Conservation (phyloP, 2,888 invertebrate species). For the Caenorhabditis zanzibari region DNA sequence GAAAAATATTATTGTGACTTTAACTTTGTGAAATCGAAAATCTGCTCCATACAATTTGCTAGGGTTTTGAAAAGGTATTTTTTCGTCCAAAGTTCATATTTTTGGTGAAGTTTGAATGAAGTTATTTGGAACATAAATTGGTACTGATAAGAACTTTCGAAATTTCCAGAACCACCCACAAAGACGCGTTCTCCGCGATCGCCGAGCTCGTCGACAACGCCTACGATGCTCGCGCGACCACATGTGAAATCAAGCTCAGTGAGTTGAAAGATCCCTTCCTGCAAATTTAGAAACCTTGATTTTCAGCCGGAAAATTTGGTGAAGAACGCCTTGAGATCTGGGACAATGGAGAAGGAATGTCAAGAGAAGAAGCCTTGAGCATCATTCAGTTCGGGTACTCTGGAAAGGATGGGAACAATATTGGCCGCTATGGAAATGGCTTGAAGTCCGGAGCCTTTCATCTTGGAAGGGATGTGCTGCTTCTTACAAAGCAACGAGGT, state of each 20-base stretch:
- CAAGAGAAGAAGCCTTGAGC: constrained; percentile 84
- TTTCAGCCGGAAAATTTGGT: background rate
- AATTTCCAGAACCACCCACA: background rate
- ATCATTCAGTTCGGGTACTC: constrained; percentile 83
- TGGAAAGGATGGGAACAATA: constrained; percentile 77
- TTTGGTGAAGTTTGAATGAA: too few species aligned
- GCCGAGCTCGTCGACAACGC: constrained; percentile 1
- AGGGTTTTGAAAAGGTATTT: too few species aligned
- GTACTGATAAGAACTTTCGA: too few species aligned
- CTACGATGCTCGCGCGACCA: background rate
- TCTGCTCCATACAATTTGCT: too few species aligned
- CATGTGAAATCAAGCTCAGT: background rate
- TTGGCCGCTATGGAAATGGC: constrained; percentile 86
- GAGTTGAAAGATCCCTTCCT: too few species aligned
- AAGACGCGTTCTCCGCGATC: background rate
- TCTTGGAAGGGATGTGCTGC: constrained; percentile 85
- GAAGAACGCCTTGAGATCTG: constrained; percentile 74
- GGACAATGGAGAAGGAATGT: constrained; percentile 85
- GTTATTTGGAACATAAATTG: too few species aligned
- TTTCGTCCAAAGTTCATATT: too few species aligned
- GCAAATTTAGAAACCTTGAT: constrained; percentile 65
- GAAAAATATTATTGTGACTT: too few species aligned
- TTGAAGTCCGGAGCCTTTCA: constrained; percentile 85
- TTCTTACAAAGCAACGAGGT: constrained; percentile 85
- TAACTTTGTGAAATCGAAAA: too few species aligned